A percentile compares a stretch with the other conserved stretches of the same genome.
Evolutionary conservation across 2,113 vertebrate species (phyloP).

Genomic region (Pavo muticus): DNA sequence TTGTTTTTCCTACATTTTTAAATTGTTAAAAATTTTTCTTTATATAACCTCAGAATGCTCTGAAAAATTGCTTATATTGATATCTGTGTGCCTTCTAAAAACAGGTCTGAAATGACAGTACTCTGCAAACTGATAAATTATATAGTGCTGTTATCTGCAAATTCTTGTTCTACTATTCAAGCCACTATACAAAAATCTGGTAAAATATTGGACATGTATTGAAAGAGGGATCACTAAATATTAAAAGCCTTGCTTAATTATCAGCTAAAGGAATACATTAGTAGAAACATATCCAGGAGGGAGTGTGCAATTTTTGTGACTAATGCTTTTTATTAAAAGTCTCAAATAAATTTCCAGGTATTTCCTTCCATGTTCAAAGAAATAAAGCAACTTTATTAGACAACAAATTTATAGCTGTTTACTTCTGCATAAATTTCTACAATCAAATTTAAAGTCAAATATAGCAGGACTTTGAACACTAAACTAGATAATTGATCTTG

Average conservation of each 20-base stretch:
- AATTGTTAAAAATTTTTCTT: not conserved
- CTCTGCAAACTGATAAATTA: not conserved
- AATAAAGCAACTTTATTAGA: not conserved
- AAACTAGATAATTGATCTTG: not conserved
- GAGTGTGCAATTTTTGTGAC: not conserved
- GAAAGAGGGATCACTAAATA: not conserved
- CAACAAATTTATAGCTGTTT: not conserved
- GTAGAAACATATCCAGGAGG: not conserved
- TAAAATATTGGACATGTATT: not conserved
- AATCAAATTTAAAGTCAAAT: not conserved
- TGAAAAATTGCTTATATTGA: not conserved
- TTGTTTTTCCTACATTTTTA: not conserved
- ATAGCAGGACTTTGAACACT: not conserved
- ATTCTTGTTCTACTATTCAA: not conserved
- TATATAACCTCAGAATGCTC: not conserved
- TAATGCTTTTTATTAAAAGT: not conserved
- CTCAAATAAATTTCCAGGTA: not conserved
- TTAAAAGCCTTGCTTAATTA: not conserved
- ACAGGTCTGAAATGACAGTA: not conserved
- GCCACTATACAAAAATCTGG: not conserved
- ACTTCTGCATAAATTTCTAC: not conserved
- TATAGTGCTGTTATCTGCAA: not conserved
- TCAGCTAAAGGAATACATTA: constrained; percentile 10
- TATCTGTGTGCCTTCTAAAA: not conserved
- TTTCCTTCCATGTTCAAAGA: not conserved